phyloP scores from a whole-genome alignment of 2,888 invertebrate species.

The Lasioglossum zephyrum region DNA sequence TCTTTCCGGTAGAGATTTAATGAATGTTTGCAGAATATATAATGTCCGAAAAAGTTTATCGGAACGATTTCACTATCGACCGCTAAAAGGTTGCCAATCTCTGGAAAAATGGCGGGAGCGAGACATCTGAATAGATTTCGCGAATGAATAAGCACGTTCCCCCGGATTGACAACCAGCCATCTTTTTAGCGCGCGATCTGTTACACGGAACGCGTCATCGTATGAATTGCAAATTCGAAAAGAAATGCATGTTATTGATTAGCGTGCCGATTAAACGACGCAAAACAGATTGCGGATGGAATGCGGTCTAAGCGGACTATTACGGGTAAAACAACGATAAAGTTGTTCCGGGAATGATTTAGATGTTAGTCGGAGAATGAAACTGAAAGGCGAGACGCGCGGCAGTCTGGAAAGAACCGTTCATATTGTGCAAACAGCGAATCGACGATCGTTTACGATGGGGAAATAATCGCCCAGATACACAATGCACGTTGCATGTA shows the following conservation, averaged over 20 bases:
- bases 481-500: constrained; percentile 63
- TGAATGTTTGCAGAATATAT: no score
- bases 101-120: background rate
- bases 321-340: constrained; percentile 8
- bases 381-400: constrained; percentile 30
- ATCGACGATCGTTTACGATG: constrained; percentile 61
- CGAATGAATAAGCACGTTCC: background rate
- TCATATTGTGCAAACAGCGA: constrained; percentile 52
- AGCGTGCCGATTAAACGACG: background rate
- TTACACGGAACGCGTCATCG: background rate
- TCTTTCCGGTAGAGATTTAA: background rate
- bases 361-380: constrained; percentile 15
- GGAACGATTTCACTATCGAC: no score
- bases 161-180: background rate
- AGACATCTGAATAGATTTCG: background rate
- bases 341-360: constrained; percentile 23
- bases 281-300: constrained; percentile 5
- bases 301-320: constrained; percentile 6
- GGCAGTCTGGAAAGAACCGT: constrained; percentile 48
- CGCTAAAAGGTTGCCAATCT: background rate
- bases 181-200: background rate
- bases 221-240: background rate
- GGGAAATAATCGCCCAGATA: constrained; percentile 63
- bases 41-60: no score
- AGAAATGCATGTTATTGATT: background rate